Percentiles rank a stretch among this genome's conserved stretches.
Conservation (phyloP, 2,888 invertebrate genomes). For the Diplazon laetatorius region DNA sequence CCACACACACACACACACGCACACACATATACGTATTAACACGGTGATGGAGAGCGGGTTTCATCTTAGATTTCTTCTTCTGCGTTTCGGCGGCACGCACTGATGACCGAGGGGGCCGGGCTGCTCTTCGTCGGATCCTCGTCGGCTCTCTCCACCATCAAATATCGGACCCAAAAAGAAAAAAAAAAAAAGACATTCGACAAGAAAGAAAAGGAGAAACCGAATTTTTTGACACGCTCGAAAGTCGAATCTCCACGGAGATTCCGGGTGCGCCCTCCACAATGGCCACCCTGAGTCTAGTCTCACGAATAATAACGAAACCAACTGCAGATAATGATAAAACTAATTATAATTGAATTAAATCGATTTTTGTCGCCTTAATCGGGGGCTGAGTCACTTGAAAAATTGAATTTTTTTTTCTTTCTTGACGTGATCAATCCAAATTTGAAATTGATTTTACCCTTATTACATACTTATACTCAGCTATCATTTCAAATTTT, state of each 20-base stretch:
- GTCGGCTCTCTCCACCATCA: slow-evolving; percentile 8
- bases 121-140: slow-evolving; percentile 46
- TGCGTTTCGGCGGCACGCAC: slow-evolving; percentile 39
- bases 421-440: too few relatives aligned
- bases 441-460: too few relatives aligned
- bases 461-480: too few relatives aligned
- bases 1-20: too few relatives aligned
- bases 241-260: too few relatives aligned
- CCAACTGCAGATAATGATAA: too few relatives aligned
- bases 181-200: slow-evolving; percentile 35
- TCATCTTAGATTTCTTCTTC: slow-evolving; percentile 50
- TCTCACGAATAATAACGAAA: slow-evolving; percentile 19
- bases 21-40: too few relatives aligned
- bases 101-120: slow-evolving; percentile 52
- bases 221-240: slow-evolving; percentile 22
- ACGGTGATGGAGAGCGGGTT: slow-evolving; percentile 33
- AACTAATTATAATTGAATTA: too few relatives aligned
- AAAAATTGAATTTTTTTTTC: too few relatives aligned
- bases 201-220: slow-evolving; percentile 45
- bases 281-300: slow-evolving; percentile 44
- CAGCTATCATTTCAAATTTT: too few relatives aligned
- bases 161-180: slow-evolving; percentile 21
- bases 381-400: too few relatives aligned
- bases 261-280: background rate
- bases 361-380: too few relatives aligned